Percentiles rank a stretch among this genome's conserved stretches.
phyloP scores from a whole-genome alignment of 2,888 invertebrate genomes.

The Pandemis cinnamomeana region DNA sequence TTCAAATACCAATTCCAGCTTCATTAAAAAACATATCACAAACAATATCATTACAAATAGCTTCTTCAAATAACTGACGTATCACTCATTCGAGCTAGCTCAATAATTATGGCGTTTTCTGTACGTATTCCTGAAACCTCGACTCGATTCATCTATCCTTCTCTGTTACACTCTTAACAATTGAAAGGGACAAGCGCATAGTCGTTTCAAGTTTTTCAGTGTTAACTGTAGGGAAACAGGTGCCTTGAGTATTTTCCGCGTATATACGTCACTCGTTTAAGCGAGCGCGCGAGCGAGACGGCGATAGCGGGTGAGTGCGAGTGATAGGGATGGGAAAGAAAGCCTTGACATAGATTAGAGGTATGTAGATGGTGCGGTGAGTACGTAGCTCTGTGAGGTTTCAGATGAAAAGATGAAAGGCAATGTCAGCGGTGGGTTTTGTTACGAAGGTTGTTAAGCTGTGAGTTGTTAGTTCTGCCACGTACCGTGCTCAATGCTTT shows the following conservation, averaged over 20 bases:
- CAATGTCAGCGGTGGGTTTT: slow-evolving; percentile 3
- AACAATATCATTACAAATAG: slow-evolving; percentile 24
- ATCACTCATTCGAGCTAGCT: slow-evolving; percentile 35
- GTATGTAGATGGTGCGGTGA: slow-evolving; percentile 18
- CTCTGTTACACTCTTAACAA: slow-evolving; percentile 11
- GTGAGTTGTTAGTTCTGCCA: not conserved
- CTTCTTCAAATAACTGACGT: slow-evolving; percentile 25
- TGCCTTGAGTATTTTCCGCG: slow-evolving; percentile 64
- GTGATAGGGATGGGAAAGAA: slow-evolving; percentile 56
- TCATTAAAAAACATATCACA: not conserved
- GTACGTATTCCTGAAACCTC: slow-evolving; percentile 9
- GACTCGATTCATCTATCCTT: not conserved
- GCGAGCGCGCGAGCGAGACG: slow-evolving; percentile 55
- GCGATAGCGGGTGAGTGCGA: slow-evolving; percentile 47
- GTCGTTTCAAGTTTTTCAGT: slow-evolving; percentile 17
- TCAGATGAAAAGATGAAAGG: not conserved
- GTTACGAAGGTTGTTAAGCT: not conserved
- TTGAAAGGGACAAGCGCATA: slow-evolving; percentile 26
- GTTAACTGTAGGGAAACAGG: slow-evolving; percentile 47
- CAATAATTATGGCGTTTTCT: slow-evolving; percentile 32
- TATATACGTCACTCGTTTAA: slow-evolving; percentile 63
- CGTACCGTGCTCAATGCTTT: not conserved
- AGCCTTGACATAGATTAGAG: slow-evolving; percentile 63
- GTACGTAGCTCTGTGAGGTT: slow-evolving; percentile 9
- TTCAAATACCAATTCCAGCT: not conserved